These are phyloP conservation scores for Cryptocephalus moraei DNA, from an alignment of 2,888 invertebrate genomes.

Conservation along the genomic window DNA sequence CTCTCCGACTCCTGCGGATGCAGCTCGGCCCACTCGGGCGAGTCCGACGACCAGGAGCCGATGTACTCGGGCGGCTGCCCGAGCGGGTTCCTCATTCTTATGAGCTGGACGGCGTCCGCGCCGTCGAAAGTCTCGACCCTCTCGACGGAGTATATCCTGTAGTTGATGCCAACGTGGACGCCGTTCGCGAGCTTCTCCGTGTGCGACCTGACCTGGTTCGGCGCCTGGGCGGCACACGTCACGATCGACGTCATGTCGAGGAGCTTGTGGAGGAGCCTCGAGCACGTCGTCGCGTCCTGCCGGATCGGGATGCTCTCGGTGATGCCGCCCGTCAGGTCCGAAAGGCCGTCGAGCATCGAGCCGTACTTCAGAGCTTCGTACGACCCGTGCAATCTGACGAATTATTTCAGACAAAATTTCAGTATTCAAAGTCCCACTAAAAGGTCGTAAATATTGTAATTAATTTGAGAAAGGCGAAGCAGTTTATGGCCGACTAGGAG, in stretches of 20 bases:
- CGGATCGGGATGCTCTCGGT: constrained; percentile 70
- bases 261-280: constrained; percentile 55
- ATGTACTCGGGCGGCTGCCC: constrained; percentile 53
- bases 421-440: too few species aligned
- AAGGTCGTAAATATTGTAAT: too few species aligned
- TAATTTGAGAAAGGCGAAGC: too few species aligned
- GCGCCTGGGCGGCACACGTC: constrained; percentile 60
- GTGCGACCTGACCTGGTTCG: constrained; percentile 34
- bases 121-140: constrained; percentile 63
- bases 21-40: constrained; percentile 61
- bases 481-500: too few species aligned
- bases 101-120: constrained; percentile 55
- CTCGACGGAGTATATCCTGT: constrained; percentile 63
- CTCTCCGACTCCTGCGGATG: constrained; percentile 66
- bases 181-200: constrained; percentile 53
- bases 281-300: constrained; percentile 58
- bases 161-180: constrained; percentile 70
- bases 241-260: constrained; percentile 77
- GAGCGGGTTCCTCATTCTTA: constrained; percentile 60
- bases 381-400: constrained; percentile 71
- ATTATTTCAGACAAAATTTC: too few species aligned
- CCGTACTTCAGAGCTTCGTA: constrained; percentile 91
- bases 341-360: constrained; percentile 76
- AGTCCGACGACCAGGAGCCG: constrained; percentile 59
- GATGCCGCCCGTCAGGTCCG: constrained; percentile 82